Evolutionary conservation across 2,113 vertebrate species (phyloP).

Genomic region (Amphiprion percula): DNA sequence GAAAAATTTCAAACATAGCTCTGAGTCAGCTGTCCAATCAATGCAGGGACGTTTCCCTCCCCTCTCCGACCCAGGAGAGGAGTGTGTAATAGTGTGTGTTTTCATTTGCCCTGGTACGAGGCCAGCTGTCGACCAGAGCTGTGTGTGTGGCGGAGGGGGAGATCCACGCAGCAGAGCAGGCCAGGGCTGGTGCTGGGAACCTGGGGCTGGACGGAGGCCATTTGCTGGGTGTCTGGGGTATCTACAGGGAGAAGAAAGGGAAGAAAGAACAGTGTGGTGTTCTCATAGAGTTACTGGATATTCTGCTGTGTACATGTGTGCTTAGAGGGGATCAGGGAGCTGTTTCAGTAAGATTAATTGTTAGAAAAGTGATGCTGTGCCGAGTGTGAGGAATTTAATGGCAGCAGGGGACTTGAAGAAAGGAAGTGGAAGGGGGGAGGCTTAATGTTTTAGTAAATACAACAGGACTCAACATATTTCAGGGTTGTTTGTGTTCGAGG

Average conservation of each 20-base stretch:
- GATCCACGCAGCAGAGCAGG: constrained; percentile 36
- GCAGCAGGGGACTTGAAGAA: constrained; percentile 40
- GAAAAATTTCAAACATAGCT: constrained; percentile 73
- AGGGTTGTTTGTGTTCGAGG: constrained; percentile 32
- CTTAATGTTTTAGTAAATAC: constrained; percentile 34
- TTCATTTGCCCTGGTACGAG: constrained; percentile 80
- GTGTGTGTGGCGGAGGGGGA: constrained; percentile 78
- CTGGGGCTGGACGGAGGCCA: constrained; percentile 74
- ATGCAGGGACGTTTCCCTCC: constrained; percentile 36
- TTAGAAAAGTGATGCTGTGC: constrained; percentile 43
- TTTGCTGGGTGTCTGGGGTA: constrained; percentile 80
- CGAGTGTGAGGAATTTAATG: constrained; percentile 55
- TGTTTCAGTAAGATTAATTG: constrained; percentile 45
- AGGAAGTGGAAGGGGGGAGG: constrained; percentile 19
- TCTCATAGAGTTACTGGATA: constrained; percentile 44
- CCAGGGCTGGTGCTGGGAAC: constrained; percentile 49
- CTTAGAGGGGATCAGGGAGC: constrained; percentile 2
- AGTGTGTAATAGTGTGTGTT: constrained; percentile 78
- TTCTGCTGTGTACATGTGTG: constrained; percentile 37
- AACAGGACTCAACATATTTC: constrained; percentile 46
- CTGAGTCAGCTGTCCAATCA: constrained; percentile 80
- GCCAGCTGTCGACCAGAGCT: constrained; percentile 83
- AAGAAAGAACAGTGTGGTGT: constrained; percentile 17
- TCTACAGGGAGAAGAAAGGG: constrained; percentile 50
- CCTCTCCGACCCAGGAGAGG: constrained; percentile 50